phyloP scores from a whole-genome alignment of 2,113 vertebrate genomes.

The Rhombomys opimus region DNA sequence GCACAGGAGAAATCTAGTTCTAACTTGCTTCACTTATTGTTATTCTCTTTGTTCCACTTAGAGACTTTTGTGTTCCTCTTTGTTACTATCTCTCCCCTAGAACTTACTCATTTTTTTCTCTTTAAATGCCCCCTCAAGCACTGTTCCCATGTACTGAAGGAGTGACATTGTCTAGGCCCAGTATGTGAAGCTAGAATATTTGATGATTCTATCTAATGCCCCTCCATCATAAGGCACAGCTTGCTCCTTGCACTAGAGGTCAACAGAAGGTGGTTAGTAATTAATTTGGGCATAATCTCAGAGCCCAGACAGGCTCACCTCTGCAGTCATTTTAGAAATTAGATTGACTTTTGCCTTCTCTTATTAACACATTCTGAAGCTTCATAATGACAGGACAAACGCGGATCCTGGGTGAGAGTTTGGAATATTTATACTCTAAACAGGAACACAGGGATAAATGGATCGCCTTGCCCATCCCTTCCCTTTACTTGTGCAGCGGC shows the following conservation, averaged over 20 bases:
- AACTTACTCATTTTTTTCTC: neutral
- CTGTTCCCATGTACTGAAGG: neutral
- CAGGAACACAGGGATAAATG: neutral
- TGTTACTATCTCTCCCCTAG: neutral
- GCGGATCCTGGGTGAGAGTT: neutral
- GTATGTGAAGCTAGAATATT: neutral
- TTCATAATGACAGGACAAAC: neutral
- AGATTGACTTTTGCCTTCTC: neutral
- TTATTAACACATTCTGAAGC: constrained; percentile 31
- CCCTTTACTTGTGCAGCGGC: neutral
- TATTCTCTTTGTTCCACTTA: neutral
- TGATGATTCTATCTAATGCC: neutral
- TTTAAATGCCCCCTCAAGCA: neutral
- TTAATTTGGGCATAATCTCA: neutral
- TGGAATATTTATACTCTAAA: constrained; percentile 55
- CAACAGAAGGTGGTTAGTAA: neutral
- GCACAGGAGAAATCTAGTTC: neutral
- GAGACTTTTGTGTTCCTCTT: neutral
- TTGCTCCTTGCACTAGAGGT: neutral
- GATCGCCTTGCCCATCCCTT: neutral
- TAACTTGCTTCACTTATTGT: neutral
- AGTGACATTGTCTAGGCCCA: neutral
- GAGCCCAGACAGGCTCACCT: neutral
- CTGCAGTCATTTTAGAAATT: constrained; percentile 43
- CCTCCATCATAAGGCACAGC: neutral